Conservation (phyloP, 2,113 vertebrate genomes). For the Donacobius atricapilla region DNA sequence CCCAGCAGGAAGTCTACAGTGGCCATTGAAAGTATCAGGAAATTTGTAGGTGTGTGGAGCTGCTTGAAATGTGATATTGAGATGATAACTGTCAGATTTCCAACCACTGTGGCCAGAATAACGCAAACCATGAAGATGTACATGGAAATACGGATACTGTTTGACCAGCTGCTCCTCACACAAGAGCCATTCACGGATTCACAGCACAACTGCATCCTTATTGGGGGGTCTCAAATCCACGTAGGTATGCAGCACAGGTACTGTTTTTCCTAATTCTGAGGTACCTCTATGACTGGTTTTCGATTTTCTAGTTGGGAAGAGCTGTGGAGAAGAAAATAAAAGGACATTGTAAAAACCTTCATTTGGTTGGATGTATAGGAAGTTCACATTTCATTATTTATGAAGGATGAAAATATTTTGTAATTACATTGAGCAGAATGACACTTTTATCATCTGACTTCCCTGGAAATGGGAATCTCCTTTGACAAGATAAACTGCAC, state of each 20-base stretch:
- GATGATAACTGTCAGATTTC: slow-evolving; percentile 80
- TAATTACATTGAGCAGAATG: background rate
- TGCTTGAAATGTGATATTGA: slow-evolving; percentile 79
- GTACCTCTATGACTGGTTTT: background rate
- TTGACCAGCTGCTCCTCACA: slow-evolving; percentile 66
- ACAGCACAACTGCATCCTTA: slow-evolving; percentile 67
- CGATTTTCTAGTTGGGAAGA: background rate
- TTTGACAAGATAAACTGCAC: background rate
- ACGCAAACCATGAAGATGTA: slow-evolving; percentile 73
- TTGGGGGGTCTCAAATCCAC: background rate
- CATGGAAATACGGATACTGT: slow-evolving; percentile 58
- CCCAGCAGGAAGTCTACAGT: slow-evolving; percentile 77
- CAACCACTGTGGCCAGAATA: slow-evolving; percentile 75
- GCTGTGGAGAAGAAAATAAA: background rate
- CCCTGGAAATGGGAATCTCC: background rate
- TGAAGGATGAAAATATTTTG: background rate
- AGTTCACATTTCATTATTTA: background rate
- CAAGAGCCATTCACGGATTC: slow-evolving; percentile 76
- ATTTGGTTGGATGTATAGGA: background rate
- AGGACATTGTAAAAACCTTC: background rate
- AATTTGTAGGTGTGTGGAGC: slow-evolving; percentile 79
- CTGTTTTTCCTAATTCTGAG: background rate
- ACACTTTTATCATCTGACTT: background rate
- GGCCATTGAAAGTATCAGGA: slow-evolving; percentile 81
- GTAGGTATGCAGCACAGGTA: background rate